Conservation (phyloP, 2,888 invertebrate genomes). For the Mesochorus sp. region DNA sequence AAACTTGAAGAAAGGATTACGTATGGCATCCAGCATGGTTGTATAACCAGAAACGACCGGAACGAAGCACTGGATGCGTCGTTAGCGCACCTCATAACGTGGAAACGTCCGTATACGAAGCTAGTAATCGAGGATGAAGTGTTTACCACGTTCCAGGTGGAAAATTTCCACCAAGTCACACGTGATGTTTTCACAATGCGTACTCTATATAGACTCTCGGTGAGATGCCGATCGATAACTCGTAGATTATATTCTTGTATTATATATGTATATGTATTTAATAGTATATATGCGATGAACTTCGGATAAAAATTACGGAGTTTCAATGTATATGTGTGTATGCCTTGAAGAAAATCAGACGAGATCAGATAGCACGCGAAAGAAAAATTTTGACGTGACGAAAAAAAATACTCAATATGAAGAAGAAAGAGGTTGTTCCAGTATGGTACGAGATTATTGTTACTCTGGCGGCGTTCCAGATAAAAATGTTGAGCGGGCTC, state of each 20-base stretch:
- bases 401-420: not conserved
- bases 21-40: conserved; percentile 35
- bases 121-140: conserved; percentile 38
- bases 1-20: conserved; percentile 33
- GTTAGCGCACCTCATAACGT: conserved; percentile 53
- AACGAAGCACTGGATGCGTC: conserved; percentile 31
- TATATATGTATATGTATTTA: too few relatives aligned
- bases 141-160: conserved; percentile 18
- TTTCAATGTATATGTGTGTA: too few relatives aligned
- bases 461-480: conserved; percentile 73
- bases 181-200: conserved; percentile 1
- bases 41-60: conserved; percentile 42
- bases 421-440: not conserved
- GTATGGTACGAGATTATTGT: conserved; percentile 46
- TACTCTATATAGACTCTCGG: too few relatives aligned
- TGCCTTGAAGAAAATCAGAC: not conserved
- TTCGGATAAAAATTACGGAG: too few relatives aligned
- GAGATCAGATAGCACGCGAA: not conserved
- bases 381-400: conserved; percentile 11
- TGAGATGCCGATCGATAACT: too few relatives aligned
- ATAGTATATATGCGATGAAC: too few relatives aligned
- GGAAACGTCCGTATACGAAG: conserved; percentile 19
- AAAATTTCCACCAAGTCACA: conserved; percentile 45
- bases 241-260: too few relatives aligned
- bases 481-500: conserved; percentile 61